These are phyloP conservation scores for Anhinga rufa DNA, from an alignment of 2,113 vertebrate genomes.

Conservation along the genomic window DNA sequence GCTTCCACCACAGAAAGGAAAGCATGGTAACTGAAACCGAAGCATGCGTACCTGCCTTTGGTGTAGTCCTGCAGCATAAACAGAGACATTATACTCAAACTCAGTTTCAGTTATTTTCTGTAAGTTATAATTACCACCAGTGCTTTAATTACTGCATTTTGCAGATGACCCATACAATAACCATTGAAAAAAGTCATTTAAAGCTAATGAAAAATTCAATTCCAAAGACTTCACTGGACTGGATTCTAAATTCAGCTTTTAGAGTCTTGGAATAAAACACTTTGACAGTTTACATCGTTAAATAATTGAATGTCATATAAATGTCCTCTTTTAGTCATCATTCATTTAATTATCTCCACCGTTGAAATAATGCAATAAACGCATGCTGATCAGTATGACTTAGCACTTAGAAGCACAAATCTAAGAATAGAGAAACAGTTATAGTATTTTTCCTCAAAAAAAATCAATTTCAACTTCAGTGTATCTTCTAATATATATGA, in stretches of 20 bases:
- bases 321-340: constrained; percentile 26
- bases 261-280: constrained; percentile 20
- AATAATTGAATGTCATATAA: constrained; percentile 48
- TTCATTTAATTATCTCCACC: constrained; percentile 29
- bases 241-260: constrained; percentile 4
- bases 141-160: constrained; percentile 36
- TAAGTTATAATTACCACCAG: background rate
- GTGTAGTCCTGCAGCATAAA: background rate
- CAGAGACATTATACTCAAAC: background rate
- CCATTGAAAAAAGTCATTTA: constrained; percentile 10
- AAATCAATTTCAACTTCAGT: background rate
- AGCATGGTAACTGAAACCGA: background rate
- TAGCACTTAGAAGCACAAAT: background rate
- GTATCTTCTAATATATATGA: background rate
- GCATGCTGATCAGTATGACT: constrained; percentile 10
- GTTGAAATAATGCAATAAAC: constrained; percentile 27
- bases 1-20: background rate
- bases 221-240: background rate
- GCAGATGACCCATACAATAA: constrained; percentile 15
- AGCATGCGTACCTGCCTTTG: background rate
- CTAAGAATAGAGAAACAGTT: background rate
- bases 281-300: constrained; percentile 15
- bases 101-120: background rate
- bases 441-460: background rate
- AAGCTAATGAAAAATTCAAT: constrained; percentile 31